A percentile compares a stretch with the other conserved stretches of the same genome.
Evolutionary conservation across 2,888 invertebrate genomes (phyloP).

Genomic region (Operophtera brumata): DNA sequence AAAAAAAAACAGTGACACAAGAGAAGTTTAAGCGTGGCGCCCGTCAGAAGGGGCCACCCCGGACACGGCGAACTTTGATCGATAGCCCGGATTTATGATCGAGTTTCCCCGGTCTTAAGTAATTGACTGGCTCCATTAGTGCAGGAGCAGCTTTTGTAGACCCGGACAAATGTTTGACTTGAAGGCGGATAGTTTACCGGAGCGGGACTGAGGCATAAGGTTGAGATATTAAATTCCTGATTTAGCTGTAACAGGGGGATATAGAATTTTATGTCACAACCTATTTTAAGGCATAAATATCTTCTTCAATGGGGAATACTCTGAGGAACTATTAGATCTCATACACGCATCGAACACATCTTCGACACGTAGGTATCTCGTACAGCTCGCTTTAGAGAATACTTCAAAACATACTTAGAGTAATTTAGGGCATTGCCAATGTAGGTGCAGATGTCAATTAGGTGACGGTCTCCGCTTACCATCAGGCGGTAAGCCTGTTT

Average conservation of each 20-base stretch:
- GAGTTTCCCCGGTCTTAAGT: slow-evolving; percentile 74
- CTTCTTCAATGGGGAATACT: too few relatives aligned
- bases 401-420: too few relatives aligned
- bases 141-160: slow-evolving; percentile 40
- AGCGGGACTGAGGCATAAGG: background rate
- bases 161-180: slow-evolving; percentile 44
- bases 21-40: slow-evolving; percentile 17
- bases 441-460: too few relatives aligned
- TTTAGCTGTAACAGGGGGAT: background rate
- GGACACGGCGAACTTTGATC: slow-evolving; percentile 71
- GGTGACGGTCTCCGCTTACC: too few relatives aligned
- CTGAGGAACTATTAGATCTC: too few relatives aligned
- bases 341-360: too few relatives aligned
- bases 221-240: background rate
- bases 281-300: too few relatives aligned
- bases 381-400: too few relatives aligned
- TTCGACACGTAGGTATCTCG: too few relatives aligned
- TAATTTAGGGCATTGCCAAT: too few relatives aligned
- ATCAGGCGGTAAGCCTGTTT: too few relatives aligned
- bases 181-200: slow-evolving; percentile 12
- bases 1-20: background rate
- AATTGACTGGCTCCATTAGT: slow-evolving; percentile 77
- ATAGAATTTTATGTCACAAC: background rate
- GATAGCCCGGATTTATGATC: slow-evolving; percentile 75
- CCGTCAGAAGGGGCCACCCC: slow-evolving; percentile 35